A percentile compares a stretch with the other conserved stretches of the same genome.
Evolutionary conservation across 23 tunicate genomes (phyloP).

Genomic region (Halocynthia roretzi): DNA sequence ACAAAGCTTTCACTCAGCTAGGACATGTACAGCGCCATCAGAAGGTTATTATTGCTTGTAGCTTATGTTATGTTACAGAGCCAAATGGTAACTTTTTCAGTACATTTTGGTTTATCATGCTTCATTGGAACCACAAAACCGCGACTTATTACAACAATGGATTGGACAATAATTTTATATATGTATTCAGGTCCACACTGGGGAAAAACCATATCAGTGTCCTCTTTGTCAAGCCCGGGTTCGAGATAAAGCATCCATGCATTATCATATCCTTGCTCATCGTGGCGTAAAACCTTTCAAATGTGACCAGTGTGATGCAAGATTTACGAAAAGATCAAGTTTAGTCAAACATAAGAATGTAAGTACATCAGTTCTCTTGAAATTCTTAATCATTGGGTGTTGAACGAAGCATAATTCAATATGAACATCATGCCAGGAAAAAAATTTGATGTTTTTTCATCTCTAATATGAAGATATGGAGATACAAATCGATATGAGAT

Average conservation of each 20-base stretch:
- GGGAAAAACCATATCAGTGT: constrained; percentile 58
- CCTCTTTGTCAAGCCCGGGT: constrained; percentile 47
- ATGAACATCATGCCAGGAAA: not conserved
- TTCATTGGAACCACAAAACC: no score
- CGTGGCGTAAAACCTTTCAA: constrained; percentile 49
- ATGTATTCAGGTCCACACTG: constrained; percentile 39
- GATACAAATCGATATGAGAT: no score
- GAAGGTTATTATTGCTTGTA: constrained; percentile 11
- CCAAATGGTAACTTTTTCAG: not conserved
- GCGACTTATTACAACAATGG: not conserved
- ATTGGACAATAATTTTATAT: not conserved
- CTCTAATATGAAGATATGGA: no score
- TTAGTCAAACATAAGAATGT: constrained; percentile 56
- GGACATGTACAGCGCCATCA: constrained; percentile 47
- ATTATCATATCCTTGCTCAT: constrained; percentile 52
- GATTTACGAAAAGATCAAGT: constrained; percentile 52
- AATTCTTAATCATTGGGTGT: not conserved
- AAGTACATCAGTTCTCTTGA: not conserved
- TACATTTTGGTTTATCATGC: not conserved
- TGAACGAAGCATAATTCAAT: not conserved
- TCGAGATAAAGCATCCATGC: constrained; percentile 63
- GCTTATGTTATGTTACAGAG: not conserved
- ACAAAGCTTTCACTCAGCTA: constrained; percentile 31
- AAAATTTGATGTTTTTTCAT: no score
- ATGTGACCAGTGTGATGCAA: constrained; percentile 64